These are phyloP conservation scores for Ormyrus pomaceus DNA, from an alignment of 2,888 invertebrate genomes.

Conservation along the genomic window DNA sequence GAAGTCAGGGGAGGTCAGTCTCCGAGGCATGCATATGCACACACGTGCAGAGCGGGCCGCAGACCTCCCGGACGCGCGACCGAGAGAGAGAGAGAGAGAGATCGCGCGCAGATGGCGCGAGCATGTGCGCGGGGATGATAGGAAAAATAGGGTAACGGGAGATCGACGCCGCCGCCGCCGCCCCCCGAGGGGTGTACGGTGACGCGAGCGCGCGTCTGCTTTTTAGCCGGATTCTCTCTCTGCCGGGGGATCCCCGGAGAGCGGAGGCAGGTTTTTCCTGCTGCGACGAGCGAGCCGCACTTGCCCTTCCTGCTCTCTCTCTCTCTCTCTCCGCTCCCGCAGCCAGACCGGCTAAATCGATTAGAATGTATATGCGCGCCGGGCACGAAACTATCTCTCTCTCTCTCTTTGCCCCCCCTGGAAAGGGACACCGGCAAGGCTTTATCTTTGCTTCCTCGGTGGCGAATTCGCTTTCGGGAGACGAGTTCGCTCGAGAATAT, in stretches of 20 bases:
- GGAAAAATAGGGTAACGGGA: constrained; percentile 48
- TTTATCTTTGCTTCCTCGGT: neutral
- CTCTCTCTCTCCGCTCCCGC: neutral
- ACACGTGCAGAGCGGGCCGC: neutral
- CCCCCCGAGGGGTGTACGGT: constrained; percentile 35
- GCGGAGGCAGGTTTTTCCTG: constrained; percentile 6
- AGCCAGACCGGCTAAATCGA: constrained; percentile 36
- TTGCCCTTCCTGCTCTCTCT: constrained; percentile 10
- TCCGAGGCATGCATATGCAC: neutral
- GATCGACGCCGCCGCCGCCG: constrained; percentile 19
- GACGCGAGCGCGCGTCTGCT: constrained; percentile 15
- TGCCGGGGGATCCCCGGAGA: neutral
- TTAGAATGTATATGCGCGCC: constrained; percentile 4
- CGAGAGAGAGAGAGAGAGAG: neutral
- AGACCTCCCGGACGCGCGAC: constrained; percentile 33
- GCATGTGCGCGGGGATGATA: constrained; percentile 10
- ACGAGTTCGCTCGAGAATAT: too few species aligned
- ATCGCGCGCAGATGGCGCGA: constrained; percentile 13
- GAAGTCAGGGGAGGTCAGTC: constrained; percentile 11
- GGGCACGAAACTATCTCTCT: neutral
- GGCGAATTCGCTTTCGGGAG: neutral
- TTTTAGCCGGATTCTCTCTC: constrained; percentile 36
- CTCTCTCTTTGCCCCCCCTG: too few species aligned
- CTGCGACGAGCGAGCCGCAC: neutral
- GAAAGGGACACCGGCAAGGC: constrained; percentile 2